Conservation (phyloP, 1,140 invertebrate species). For the Cylas formicarius region DNA sequence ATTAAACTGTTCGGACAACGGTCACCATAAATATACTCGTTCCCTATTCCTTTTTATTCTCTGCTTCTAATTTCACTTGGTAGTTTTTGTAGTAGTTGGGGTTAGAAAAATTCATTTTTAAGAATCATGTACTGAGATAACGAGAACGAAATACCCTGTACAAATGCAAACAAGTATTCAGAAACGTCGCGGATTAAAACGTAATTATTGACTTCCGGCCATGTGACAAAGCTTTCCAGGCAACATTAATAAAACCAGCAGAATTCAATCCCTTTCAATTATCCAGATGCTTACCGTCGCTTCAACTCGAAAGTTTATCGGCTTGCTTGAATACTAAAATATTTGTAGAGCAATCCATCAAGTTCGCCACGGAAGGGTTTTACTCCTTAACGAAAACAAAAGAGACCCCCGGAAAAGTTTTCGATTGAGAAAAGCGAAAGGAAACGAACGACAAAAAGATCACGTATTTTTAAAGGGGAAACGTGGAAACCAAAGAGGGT, state of each 20-base stretch:
- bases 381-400: constrained; percentile 19
- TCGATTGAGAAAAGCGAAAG: constrained; percentile 8
- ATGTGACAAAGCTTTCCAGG: constrained; percentile 21
- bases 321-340: constrained; percentile 37
- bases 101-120: no score
- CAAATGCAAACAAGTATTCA: no score
- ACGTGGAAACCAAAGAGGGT: no score
- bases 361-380: constrained; percentile 19
- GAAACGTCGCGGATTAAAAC: no score
- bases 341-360: constrained; percentile 36
- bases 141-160: no score
- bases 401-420: constrained; percentile 15
- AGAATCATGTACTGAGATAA: no score
- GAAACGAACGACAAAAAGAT: not conserved
- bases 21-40: no score
- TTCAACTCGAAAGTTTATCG: constrained; percentile 27
- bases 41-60: no score
- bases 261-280: constrained; percentile 33
- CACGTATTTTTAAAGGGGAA: constrained; percentile 19
- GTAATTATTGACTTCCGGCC: constrained; percentile 24
- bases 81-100: no score
- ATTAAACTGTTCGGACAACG: no score
- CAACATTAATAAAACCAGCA: constrained; percentile 25
- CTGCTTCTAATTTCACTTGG: no score
- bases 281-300: constrained; percentile 26